phyloP scores from a whole-genome alignment of 2,113 vertebrate species.

The Lutjanus erythropterus region DNA sequence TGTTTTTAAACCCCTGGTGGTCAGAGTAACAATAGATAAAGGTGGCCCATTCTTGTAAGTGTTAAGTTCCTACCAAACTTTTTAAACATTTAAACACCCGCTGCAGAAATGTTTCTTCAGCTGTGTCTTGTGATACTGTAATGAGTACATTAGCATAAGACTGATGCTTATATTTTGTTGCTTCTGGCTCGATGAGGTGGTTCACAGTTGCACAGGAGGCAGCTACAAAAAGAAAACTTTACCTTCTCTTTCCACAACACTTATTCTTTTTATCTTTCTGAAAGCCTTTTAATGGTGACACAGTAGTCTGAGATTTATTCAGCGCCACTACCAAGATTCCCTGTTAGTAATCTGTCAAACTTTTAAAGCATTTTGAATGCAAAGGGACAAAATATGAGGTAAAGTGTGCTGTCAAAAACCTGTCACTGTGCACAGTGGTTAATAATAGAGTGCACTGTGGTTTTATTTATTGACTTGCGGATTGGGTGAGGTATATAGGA shows the following conservation, averaged over 20 bases:
- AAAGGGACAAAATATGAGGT: constrained; percentile 22
- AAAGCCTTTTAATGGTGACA: constrained; percentile 15
- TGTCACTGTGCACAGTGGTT: constrained; percentile 7
- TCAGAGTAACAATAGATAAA: constrained; percentile 4
- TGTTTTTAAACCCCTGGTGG: constrained; percentile 4
- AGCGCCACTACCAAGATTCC: neutral
- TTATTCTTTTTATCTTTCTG: constrained; percentile 24
- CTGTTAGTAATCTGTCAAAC: constrained; percentile 34
- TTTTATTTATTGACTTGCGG: constrained; percentile 37
- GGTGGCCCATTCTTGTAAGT: neutral
- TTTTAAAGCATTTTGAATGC: constrained; percentile 28
- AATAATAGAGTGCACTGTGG: constrained; percentile 23
- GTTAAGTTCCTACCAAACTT: neutral
- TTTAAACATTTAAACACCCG: neutral
- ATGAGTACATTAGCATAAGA: neutral
- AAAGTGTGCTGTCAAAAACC: constrained; percentile 9
- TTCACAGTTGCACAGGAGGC: neutral
- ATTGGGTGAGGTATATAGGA: constrained; percentile 13
- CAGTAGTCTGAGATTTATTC: constrained; percentile 4
- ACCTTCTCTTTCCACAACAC: constrained; percentile 12
- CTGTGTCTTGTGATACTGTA: neutral
- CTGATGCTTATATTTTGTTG: neutral
- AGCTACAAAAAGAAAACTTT: constrained; percentile 17
- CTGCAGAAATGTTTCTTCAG: neutral
- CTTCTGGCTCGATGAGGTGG: neutral